Percentiles rank a stretch among this genome's conserved stretches.
phyloP scores from a whole-genome alignment of 2,797 vertebrate species.

The Cyclopterus lumpus region DNA sequence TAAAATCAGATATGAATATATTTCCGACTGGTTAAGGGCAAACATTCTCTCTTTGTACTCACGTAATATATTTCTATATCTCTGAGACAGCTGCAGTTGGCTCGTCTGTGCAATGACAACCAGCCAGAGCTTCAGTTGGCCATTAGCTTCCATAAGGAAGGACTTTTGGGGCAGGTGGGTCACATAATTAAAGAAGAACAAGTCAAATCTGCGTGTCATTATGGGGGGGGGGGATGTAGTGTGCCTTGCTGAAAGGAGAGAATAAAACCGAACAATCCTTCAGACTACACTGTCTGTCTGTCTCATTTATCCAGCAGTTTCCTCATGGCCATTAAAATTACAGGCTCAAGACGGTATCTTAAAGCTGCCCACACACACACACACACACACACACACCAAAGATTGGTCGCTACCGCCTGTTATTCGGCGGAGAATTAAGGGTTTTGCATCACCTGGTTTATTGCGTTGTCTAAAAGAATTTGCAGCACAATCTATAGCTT shows the following conservation, averaged over 20 bases:
- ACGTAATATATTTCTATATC: constrained; percentile 54
- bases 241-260: constrained; percentile 33
- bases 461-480: constrained; percentile 65
- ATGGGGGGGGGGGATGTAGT: constrained; percentile 42
- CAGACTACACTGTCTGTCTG: constrained; percentile 52
- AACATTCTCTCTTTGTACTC: constrained; percentile 46
- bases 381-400: constrained; percentile 65
- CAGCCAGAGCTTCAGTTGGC: constrained; percentile 67
- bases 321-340: constrained; percentile 68
- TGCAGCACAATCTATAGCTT: constrained; percentile 47
- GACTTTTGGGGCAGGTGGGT: constrained; percentile 68
- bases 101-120: constrained; percentile 65
- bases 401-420: constrained; percentile 51
- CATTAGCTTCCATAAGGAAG: constrained; percentile 75
- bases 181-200: constrained; percentile 75
- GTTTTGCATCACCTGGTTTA: constrained; percentile 64
- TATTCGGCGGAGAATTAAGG: constrained; percentile 64
- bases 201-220: constrained; percentile 67
- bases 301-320: constrained; percentile 65
- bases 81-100: constrained; percentile 61
- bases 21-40: constrained; percentile 33
- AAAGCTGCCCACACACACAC: constrained; percentile 76
- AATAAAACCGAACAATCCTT: constrained; percentile 59
- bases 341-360: constrained; percentile 64
- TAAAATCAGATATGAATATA: constrained; percentile 35